Conservation (phyloP, 2,888 invertebrate genomes). For the Calliopum simillimum region DNA sequence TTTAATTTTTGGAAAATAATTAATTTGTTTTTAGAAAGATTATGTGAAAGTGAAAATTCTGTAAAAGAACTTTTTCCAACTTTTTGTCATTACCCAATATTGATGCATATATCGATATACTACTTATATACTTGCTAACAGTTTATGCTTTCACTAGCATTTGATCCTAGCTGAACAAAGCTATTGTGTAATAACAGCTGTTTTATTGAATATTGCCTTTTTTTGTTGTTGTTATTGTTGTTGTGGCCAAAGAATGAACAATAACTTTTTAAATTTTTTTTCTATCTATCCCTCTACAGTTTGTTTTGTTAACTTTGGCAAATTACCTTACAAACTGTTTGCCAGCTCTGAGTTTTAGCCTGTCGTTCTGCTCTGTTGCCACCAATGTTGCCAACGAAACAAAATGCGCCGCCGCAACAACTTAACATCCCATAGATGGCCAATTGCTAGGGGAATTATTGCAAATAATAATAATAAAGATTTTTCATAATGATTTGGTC, state of each 20-base stretch:
- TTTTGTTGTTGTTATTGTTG: no score
- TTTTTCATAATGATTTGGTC: slow-evolving; percentile 26
- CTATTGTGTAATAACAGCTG: slow-evolving; percentile 21
- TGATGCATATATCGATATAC: no score
- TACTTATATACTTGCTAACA: no score
- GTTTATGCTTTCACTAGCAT: no score
- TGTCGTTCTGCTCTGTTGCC: not conserved
- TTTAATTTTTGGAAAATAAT: no score
- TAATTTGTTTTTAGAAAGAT: no score
- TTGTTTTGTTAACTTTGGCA: slow-evolving; percentile 18
- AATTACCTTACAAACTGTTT: slow-evolving; percentile 12
- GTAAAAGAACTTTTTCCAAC: no score
- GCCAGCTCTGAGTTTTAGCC: not conserved
- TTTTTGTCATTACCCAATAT: no score
- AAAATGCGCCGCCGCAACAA: not conserved
- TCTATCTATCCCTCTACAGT: not conserved
- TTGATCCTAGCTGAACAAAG: no score
- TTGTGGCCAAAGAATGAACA: not conserved
- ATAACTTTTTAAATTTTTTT: slow-evolving; percentile 8
- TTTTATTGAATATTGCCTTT: not conserved
- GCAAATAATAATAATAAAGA: slow-evolving; percentile 29
- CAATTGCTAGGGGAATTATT: slow-evolving; percentile 21
- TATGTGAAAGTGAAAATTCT: no score
- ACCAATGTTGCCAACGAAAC: not conserved
- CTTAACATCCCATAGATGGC: no score